Evolutionary conservation across 2,113 vertebrate genomes (phyloP).

Genomic region (Anser brachyrhynchus): DNA sequence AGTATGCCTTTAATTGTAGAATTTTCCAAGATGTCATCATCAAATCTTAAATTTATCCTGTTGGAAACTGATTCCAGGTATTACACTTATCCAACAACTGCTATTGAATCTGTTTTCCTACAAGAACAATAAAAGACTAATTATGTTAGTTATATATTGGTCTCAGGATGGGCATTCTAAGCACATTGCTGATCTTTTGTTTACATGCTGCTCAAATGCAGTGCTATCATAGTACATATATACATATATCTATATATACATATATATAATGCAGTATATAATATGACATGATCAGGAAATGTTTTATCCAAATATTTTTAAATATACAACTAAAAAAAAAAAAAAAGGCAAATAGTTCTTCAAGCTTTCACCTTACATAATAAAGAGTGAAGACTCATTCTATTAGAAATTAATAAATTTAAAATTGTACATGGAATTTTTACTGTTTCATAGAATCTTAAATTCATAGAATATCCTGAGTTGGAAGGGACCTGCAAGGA

Average conservation of each 20-base stretch:
- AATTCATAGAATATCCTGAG: too few species aligned
- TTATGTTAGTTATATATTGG: slow-evolving; percentile 36
- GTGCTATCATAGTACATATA: not conserved
- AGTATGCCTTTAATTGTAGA: not conserved
- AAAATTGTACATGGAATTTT: not conserved
- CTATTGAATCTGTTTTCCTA: slow-evolving; percentile 53
- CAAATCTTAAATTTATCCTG: slow-evolving; percentile 38
- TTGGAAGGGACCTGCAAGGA: too few species aligned
- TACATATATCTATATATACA: not conserved
- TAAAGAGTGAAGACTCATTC: not conserved
- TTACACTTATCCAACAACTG: slow-evolving; percentile 40
- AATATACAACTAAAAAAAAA: not conserved
- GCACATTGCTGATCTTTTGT: slow-evolving; percentile 37
- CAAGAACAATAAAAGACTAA: slow-evolving; percentile 66
- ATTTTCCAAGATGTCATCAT: not conserved
- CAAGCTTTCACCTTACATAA: not conserved
- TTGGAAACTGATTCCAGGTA: slow-evolving; percentile 42
- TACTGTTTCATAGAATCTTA: not conserved
- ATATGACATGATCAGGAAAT: slow-evolving; percentile 43
- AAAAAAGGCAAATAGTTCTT: not conserved
- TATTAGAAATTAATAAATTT: not conserved
- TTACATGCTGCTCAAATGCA: slow-evolving; percentile 45
- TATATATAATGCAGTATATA: not conserved
- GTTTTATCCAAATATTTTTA: slow-evolving; percentile 31
- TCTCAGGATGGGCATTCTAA: slow-evolving; percentile 22